Evolutionary conservation across 1,140 invertebrate species (phyloP), one percentile per base, ranked within the genome.

Genomic region (Philotrypesis tridentata): DNA sequence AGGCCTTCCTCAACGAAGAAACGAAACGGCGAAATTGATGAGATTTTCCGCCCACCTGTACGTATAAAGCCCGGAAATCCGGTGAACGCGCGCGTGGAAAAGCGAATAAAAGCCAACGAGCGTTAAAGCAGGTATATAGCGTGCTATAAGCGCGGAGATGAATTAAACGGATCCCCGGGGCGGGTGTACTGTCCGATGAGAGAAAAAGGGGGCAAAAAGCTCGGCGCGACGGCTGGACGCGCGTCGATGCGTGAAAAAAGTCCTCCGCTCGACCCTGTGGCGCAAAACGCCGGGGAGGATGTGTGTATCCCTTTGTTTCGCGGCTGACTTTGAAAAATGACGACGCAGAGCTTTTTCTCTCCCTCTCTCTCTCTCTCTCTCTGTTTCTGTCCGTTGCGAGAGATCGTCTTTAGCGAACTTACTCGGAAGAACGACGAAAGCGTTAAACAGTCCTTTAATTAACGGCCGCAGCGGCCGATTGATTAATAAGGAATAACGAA

Each of bases 51-150:
- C n/a, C n/a, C n/a, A n/a, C n/a, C n/a, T n/a, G 29, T 21, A 14
- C 21, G 27, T 55, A 77, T 25, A 77, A 48, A 67, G 33, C 61
- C 33, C 0, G 23, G n/a, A 11, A 61, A 27, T 63, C 63, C 75
- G 74, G 60, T 61, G 17, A 76, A 76, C 12, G 12, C 27, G 33
- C 2, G n/a, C n/a, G 25, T 40, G 60, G 25, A 63, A 48, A 43
- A 48, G 61, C 23, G 74, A 43, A 77, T 77, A 43, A 70, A 79
- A 70, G 25, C 27, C 76, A 79, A 60, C 21, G 63, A 77, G 23
- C 21, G 75, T 68, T 43, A 68, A 68, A 77, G 63, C 60, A n/a
- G 23, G 25, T 0, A 37, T 9, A 60, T 14, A 6, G 27, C 23
- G 40, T 43, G 17, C 40, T 21, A n/a, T n/a, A 14, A 2, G 25